Percentiles rank a stretch among this genome's conserved stretches.
Evolutionary conservation across 1,140 invertebrate species (phyloP).

Genomic region (Pantala flavescens): DNA sequence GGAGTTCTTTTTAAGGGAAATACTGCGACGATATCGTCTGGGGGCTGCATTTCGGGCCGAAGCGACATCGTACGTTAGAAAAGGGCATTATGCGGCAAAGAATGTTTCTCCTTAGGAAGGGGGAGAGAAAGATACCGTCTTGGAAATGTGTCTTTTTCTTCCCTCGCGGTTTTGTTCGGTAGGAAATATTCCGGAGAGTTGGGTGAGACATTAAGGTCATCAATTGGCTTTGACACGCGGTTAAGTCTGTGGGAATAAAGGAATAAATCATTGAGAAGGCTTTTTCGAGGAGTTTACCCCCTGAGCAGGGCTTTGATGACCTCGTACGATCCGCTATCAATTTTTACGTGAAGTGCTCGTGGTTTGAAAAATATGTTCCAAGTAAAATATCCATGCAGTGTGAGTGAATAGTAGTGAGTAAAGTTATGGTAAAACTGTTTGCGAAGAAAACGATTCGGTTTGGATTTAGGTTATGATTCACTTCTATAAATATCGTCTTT

Average conservation of each 20-base stretch:
- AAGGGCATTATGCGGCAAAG: too few species aligned
- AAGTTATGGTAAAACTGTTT: neutral
- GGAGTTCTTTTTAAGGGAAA: too few species aligned
- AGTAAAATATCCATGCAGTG: neutral
- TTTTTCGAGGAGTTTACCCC: neutral
- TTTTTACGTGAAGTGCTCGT: neutral
- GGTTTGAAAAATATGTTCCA: neutral
- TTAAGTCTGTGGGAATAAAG: neutral
- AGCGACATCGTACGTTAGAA: too few species aligned
- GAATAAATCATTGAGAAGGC: neutral
- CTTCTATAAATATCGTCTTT: too few species aligned
- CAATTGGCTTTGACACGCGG: neutral
- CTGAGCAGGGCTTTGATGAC: neutral
- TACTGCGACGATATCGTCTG: too few species aligned
- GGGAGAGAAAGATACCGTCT: too few species aligned
- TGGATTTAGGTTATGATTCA: too few species aligned
- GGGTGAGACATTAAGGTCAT: neutral
- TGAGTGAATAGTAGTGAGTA: neutral
- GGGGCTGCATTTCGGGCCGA: too few species aligned
- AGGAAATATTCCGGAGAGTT: neutral
- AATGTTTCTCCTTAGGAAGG: too few species aligned
- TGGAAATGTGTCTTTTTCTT: too few species aligned
- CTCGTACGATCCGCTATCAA: neutral
- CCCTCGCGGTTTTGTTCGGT: too few species aligned
- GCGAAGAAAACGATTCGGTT: neutral